Conservation (phyloP, 2,113 vertebrate genomes). For the Ptilorrhoa leucosticta region DNA sequence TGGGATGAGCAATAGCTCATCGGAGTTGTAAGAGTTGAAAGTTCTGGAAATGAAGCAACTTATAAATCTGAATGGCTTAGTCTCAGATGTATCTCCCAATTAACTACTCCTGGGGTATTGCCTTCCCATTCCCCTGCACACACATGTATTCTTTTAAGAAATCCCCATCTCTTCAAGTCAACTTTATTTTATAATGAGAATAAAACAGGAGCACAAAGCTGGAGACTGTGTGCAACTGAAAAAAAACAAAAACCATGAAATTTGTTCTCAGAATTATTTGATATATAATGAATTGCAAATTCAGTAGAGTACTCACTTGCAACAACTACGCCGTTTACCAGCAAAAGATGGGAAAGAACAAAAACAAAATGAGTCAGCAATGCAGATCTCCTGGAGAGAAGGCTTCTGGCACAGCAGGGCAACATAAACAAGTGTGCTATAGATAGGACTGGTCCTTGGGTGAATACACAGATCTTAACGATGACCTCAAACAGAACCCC, state of each 20-base stretch:
- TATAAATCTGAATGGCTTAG: neutral
- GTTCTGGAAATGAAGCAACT: neutral
- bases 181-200: neutral
- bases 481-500: neutral
- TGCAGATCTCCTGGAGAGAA: neutral
- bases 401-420: neutral
- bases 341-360: neutral
- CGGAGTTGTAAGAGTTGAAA: neutral
- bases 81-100: neutral
- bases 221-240: neutral
- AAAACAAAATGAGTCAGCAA: neutral
- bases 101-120: neutral
- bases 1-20: neutral
- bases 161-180: neutral
- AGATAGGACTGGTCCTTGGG: neutral
- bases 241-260: neutral
- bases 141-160: neutral
- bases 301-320: neutral
- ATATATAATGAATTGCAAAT: neutral
- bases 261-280: neutral
- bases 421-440: slow-evolving; percentile 4
- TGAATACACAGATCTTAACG: neutral
- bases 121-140: neutral
- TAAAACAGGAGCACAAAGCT: neutral
- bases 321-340: neutral